Percentiles rank a stretch among this genome's conserved stretches.
Conservation (phyloP, 2,888 invertebrate genomes). For the Agonopterix heracliana region DNA sequence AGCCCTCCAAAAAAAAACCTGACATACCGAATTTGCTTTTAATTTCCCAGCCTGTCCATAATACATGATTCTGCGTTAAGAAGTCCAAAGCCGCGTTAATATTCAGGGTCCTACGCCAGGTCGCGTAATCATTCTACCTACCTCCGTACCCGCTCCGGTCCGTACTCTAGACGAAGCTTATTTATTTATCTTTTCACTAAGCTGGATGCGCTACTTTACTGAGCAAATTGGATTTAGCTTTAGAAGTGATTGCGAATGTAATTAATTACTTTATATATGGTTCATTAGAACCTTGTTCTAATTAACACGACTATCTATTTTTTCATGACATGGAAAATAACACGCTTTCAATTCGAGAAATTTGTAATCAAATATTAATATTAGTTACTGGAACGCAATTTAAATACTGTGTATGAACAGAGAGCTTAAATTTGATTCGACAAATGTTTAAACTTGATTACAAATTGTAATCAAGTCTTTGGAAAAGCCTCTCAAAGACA, state of each 20-base stretch:
- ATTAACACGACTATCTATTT: no score
- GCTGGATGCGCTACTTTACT: conserved; percentile 13
- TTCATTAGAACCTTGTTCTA: no score
- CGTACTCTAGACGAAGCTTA: conserved; percentile 6
- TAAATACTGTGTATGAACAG: no score
- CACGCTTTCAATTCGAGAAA: no score
- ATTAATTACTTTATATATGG: no score
- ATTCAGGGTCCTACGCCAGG: conserved; percentile 28
- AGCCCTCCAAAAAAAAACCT: no score
- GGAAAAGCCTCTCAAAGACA: conserved; percentile 2
- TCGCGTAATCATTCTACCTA: conserved; percentile 25
- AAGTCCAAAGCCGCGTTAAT: conserved; percentile 32
- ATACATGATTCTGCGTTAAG: conserved; percentile 28
- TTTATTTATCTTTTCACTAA: conserved; percentile 30
- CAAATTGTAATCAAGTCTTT: conserved; percentile 7
- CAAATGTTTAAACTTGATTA: conserved; percentile 2
- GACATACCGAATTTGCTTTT: conserved; percentile 42
- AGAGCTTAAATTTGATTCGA: not conserved
- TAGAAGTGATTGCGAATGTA: conserved; percentile 19
- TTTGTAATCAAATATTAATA: no score
- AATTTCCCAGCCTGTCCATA: conserved; percentile 34
- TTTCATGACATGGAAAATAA: no score
- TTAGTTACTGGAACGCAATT: no score
- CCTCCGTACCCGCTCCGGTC: not conserved
- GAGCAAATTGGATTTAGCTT: conserved; percentile 21